Percentiles rank a stretch among this genome's conserved stretches.
Evolutionary conservation across 1,140 invertebrate species (phyloP).

Genomic region (Lordiphosa mommai): DNA sequence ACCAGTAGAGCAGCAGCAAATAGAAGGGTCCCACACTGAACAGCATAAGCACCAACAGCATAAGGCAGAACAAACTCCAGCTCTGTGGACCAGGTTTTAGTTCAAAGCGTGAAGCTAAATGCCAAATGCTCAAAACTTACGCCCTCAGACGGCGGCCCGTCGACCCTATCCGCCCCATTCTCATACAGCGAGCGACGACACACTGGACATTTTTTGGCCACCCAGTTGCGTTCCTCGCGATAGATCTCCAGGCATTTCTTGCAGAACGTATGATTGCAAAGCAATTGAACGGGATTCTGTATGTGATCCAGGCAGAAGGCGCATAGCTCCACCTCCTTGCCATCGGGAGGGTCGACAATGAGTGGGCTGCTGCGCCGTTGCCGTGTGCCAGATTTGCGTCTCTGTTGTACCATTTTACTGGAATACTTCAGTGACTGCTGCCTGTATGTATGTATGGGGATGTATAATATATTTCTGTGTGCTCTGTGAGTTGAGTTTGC

Average conservation of each 20-base stretch:
- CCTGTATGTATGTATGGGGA: conserved; percentile 4
- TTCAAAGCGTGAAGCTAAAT: no score
- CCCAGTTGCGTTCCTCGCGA: conserved; percentile 38
- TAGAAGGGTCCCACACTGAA: conserved; percentile 43
- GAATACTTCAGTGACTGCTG: no score
- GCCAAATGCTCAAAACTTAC: no score
- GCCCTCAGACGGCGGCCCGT: no score
- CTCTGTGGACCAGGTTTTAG: no score
- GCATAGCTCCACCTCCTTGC: conserved; percentile 36
- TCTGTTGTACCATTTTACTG: background rate
- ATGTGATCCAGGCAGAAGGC: conserved; percentile 43
- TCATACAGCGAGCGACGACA: conserved; percentile 29
- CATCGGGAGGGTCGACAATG: no score
- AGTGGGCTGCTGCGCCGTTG: background rate
- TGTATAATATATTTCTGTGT: conserved; percentile 1
- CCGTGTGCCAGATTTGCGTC: background rate
- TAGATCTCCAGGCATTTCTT: conserved; percentile 31
- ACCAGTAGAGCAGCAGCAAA: conserved; percentile 53
- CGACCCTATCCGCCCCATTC: no score
- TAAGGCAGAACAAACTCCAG: conserved; percentile 17
- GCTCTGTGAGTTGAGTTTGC: background rate
- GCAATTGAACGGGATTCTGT: conserved; percentile 27
- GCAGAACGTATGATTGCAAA: conserved; percentile 46
- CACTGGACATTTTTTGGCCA: conserved; percentile 39
- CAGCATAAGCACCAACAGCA: conserved; percentile 11